Conservation (phyloP, 2,888 invertebrate species). For the Drosophila kokeensis region DNA sequence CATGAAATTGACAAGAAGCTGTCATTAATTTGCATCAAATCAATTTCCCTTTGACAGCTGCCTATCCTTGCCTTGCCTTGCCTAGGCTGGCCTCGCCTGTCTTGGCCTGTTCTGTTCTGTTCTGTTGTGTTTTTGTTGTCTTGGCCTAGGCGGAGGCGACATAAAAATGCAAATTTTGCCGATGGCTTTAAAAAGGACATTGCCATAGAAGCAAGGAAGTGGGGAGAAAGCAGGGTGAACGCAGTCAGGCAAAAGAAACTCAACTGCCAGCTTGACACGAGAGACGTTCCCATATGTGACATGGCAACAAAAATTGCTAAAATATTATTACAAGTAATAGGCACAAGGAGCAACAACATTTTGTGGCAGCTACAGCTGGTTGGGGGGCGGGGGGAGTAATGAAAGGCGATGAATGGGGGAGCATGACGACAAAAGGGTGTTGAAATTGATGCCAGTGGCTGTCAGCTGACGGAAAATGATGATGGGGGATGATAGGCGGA, state of each 20-base stretch:
- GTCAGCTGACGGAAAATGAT: slow-evolving; percentile 1
- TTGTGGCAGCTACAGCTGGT: slow-evolving; percentile 20
- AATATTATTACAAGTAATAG: slow-evolving; percentile 79
- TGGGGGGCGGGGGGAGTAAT: not conserved
- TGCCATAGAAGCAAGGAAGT: slow-evolving; percentile 11
- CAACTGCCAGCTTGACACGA: slow-evolving; percentile 40
- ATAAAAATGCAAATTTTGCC: slow-evolving; percentile 76
- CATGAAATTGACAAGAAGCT: slow-evolving; percentile 75
- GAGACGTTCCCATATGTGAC: slow-evolving; percentile 69
- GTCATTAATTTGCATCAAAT: slow-evolving; percentile 81
- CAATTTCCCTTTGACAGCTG: slow-evolving; percentile 76
- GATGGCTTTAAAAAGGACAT: slow-evolving; percentile 46
- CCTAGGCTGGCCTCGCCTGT: not conserved
- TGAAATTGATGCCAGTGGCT: slow-evolving; percentile 66
- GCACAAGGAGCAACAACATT: slow-evolving; percentile 57
- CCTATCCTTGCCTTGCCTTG: slow-evolving; percentile 4
- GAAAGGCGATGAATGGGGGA: not conserved
- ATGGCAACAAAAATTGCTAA: slow-evolving; percentile 75
- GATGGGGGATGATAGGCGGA: slow-evolving; percentile 28
- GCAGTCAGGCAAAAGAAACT: slow-evolving; percentile 12
- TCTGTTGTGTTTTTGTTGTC: slow-evolving; percentile 2
- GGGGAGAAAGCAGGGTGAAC: not conserved
- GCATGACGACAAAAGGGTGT: slow-evolving; percentile 60
- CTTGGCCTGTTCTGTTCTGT: slow-evolving; percentile 1
- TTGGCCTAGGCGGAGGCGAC: slow-evolving; percentile 45